Percentiles rank a stretch among this genome's conserved stretches.
Evolutionary conservation across 2,797 vertebrate genomes (phyloP).

Genomic region (Sciurus carolinensis): DNA sequence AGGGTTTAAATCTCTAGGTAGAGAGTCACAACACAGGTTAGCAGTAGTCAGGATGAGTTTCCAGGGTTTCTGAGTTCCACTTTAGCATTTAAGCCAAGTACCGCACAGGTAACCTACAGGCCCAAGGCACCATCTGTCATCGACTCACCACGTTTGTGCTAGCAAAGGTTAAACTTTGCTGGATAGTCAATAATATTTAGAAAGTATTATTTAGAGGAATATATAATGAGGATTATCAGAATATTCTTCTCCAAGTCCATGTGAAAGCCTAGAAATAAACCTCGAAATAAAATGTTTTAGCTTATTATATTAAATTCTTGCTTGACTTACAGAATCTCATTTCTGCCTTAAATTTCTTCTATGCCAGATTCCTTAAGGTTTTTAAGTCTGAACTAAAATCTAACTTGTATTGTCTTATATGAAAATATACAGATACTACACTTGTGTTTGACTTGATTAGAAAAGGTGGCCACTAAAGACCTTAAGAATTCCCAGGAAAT

Average conservation of each 20-base stretch:
- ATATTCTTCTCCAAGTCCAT: neutral
- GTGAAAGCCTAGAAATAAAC: constrained; percentile 54
- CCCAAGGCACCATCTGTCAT: neutral
- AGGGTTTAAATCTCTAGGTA: neutral
- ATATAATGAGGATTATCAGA: neutral
- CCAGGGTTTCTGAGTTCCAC: neutral
- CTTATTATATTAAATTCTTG: constrained; percentile 31
- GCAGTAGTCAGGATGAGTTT: neutral
- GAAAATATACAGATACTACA: neutral
- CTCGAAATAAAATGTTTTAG: constrained; percentile 32
- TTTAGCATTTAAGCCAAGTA: neutral
- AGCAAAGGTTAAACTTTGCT: neutral
- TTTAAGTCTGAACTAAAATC: constrained; percentile 32
- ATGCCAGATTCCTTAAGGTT: neutral
- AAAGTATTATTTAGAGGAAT: neutral
- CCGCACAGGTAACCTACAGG: neutral
- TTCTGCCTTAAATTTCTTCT: constrained; percentile 41
- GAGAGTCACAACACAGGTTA: neutral
- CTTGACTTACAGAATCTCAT: neutral
- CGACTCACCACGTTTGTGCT: neutral
- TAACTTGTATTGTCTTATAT: neutral
- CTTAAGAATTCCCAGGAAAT: neutral
- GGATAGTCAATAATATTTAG: neutral
- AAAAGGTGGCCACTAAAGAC: neutral
- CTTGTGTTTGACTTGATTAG: constrained; percentile 3